Percentiles rank a stretch among this genome's conserved stretches.
phyloP scores from a whole-genome alignment of 2,888 invertebrate species.

The Ganaspis brasiliensis region DNA sequence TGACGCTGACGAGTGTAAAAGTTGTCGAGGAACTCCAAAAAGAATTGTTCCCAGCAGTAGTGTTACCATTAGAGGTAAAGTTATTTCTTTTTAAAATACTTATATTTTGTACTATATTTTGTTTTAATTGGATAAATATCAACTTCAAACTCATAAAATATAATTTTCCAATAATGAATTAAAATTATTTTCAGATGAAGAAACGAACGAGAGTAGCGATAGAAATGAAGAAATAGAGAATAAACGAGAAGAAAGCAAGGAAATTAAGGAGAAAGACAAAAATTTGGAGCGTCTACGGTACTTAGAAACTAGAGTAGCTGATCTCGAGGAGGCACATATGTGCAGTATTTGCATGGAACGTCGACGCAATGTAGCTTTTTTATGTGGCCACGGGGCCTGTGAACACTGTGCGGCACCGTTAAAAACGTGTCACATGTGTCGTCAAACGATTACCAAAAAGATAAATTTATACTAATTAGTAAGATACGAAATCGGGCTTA shows the following conservation, averaged over 20 bases:
- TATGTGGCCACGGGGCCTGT: conserved; percentile 95
- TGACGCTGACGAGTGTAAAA: conserved; percentile 64
- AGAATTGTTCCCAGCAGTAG: conserved; percentile 66
- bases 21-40: conserved; percentile 62
- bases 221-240: conserved; percentile 61
- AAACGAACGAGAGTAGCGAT: conserved; percentile 49
- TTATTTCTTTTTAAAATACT: too few relatives aligned
- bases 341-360: conserved; percentile 95
- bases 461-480: conserved; percentile 83
- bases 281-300: conserved; percentile 81
- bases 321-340: conserved; percentile 92
- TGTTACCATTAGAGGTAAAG: conserved; percentile 55
- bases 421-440: conserved; percentile 93
- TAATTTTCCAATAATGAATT: too few relatives aligned
- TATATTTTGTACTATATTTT: too few relatives aligned
- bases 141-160: too few relatives aligned
- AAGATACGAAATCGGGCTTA: conserved; percentile 38
- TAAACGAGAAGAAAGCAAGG: conserved; percentile 55
- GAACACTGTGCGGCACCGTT: conserved; percentile 90
- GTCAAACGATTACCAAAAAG: conserved; percentile 88
- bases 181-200: conserved; percentile 49
- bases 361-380: conserved; percentile 89
- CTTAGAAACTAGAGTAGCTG: conserved; percentile 90
- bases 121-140: too few relatives aligned
- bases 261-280: conserved; percentile 72